These are phyloP conservation scores for Odontesthes bonariensis DNA, from an alignment of 2,113 vertebrate species.

Conservation along the genomic window DNA sequence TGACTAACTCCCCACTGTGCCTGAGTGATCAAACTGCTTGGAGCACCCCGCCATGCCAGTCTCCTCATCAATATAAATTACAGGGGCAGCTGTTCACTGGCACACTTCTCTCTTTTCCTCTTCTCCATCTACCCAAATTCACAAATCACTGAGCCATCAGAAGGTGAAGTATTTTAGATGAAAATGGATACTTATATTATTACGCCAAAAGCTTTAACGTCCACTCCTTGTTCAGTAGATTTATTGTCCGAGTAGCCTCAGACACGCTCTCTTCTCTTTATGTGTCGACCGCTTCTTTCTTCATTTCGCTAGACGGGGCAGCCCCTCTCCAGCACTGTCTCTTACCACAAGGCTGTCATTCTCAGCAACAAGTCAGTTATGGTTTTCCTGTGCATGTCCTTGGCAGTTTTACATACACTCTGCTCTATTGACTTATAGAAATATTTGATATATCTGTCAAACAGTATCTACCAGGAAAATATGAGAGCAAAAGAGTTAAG, in stretches of 20 bases:
- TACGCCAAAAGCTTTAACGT: constrained; percentile 51
- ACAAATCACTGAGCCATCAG: constrained; percentile 71
- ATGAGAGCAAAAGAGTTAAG: constrained; percentile 19
- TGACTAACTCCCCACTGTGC: constrained; percentile 76
- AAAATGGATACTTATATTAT: constrained; percentile 78
- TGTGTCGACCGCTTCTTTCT: constrained; percentile 27
- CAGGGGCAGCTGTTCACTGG: constrained; percentile 83
- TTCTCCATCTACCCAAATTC: constrained; percentile 42
- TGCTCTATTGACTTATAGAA: constrained; percentile 50
- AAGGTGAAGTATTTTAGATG: constrained; percentile 68
- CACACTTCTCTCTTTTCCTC: constrained; percentile 53
- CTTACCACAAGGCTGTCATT: constrained; percentile 62
- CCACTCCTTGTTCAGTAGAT: constrained; percentile 46
- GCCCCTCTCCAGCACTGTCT: constrained; percentile 41
- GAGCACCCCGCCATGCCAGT: constrained; percentile 74
- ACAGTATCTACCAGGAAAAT: constrained; percentile 9
- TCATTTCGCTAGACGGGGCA: constrained; percentile 31
- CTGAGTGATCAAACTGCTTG: constrained; percentile 84
- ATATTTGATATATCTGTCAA: constrained; percentile 15
- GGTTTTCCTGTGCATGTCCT: constrained; percentile 66
- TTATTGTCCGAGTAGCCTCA: constrained; percentile 32
- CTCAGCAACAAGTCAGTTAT: constrained; percentile 60
- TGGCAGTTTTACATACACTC: constrained; percentile 51
- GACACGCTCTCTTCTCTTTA: constrained; percentile 18
- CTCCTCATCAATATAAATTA: constrained; percentile 85